phyloP scores from a whole-genome alignment of 2,888 invertebrate species.

The Hanleya hanleyi region DNA sequence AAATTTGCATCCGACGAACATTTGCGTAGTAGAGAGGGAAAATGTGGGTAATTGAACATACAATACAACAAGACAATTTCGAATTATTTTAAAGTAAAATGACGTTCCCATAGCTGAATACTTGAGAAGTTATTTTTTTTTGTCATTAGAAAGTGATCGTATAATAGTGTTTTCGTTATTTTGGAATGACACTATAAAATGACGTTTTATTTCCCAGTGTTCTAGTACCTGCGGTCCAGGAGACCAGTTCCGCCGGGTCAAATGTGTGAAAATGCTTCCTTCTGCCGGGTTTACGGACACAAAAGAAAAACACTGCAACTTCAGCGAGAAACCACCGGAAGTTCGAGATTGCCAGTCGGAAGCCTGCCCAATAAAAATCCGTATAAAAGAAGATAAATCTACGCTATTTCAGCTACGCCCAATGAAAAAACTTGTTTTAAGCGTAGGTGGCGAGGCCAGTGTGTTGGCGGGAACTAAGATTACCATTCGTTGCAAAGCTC shows the following conservation, averaged over 20 bases:
- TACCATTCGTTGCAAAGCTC: slow-evolving; percentile 29
- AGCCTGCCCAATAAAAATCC: background rate
- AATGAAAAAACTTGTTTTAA: slow-evolving; percentile 10
- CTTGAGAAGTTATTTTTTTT: too few relatives aligned
- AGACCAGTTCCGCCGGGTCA: slow-evolving; percentile 84
- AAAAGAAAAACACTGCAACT: background rate
- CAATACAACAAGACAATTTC: too few relatives aligned
- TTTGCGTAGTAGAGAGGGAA: too few relatives aligned
- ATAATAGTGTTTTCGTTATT: too few relatives aligned
- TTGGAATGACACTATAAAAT: slow-evolving; percentile 25
- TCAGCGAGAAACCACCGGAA: background rate
- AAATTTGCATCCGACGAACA: too few relatives aligned
- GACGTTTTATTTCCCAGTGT: slow-evolving; percentile 79
- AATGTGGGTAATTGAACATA: too few relatives aligned
- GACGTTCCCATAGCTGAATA: too few relatives aligned
- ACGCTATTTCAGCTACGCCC: slow-evolving; percentile 21
- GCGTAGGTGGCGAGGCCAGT: slow-evolving; percentile 21
- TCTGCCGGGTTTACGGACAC: background rate
- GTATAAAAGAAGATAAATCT: slow-evolving; percentile 7
- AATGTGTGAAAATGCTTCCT: slow-evolving; percentile 2
- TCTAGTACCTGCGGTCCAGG: slow-evolving; percentile 94
- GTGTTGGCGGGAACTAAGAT: slow-evolving; percentile 25
- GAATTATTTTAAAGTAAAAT: too few relatives aligned
- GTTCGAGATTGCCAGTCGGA: background rate
- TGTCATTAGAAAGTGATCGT: too few relatives aligned